Percentiles rank a stretch among this genome's conserved stretches.
phyloP scores from a whole-genome alignment of 2,113 vertebrate species.

The Toxostoma redivivum region DNA sequence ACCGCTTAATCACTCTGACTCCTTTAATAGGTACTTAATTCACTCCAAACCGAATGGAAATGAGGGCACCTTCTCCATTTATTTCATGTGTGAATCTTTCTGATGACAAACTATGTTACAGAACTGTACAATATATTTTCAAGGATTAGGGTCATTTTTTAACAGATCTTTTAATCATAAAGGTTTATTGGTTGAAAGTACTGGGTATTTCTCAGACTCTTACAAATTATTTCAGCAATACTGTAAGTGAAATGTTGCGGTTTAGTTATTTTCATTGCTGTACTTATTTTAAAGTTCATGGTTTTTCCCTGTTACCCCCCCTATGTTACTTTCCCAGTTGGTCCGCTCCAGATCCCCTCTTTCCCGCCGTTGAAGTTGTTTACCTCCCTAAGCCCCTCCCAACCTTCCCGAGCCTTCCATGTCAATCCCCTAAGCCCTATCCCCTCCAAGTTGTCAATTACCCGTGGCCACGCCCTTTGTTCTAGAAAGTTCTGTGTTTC shows the following conservation, averaged over 20 bases:
- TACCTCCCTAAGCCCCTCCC: no score
- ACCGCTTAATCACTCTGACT: background rate
- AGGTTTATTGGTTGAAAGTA: background rate
- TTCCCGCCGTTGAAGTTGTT: no score
- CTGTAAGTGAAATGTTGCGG: background rate
- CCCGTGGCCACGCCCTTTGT: no score
- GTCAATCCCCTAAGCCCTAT: no score
- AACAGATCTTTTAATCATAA: background rate
- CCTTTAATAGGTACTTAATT: background rate
- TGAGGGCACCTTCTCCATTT: background rate
- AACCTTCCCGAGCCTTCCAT: no score
- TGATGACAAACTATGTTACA: background rate
- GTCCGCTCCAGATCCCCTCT: no score
- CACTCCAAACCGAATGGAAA: background rate
- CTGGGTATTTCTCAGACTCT: background rate
- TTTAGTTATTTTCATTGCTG: no score
- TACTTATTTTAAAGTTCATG: no score
- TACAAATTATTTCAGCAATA: background rate
- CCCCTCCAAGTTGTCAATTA: no score
- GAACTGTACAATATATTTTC: background rate
- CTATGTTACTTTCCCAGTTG: no score
- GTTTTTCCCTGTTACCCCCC: no score
- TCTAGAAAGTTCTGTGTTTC: no score
- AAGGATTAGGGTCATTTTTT: background rate
- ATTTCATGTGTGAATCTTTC: background rate